Evolutionary conservation across 2,888 invertebrate species (phyloP).

Genomic region (Amphiduros pacificus): DNA sequence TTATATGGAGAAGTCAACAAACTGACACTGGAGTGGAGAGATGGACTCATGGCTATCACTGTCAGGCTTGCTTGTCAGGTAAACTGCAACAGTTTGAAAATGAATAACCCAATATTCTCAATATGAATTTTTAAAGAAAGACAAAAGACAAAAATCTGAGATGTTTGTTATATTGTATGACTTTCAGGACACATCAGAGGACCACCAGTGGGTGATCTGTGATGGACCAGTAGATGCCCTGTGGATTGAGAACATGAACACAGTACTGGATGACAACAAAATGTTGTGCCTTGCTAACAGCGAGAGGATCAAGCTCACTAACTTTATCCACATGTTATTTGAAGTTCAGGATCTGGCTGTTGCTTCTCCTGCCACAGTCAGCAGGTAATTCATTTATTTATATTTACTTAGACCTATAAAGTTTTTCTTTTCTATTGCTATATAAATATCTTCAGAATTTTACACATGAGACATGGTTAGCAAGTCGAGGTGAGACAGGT

Average conservation of each 20-base stretch:
- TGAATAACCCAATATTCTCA: no score
- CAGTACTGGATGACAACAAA: conserved; percentile 89
- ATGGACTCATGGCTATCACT: conserved; percentile 78
- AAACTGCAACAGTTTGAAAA: no score
- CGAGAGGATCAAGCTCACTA: conserved; percentile 84
- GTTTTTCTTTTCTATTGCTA: no score
- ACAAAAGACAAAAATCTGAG: no score
- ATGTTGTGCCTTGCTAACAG: conserved; percentile 90
- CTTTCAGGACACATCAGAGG: conserved; percentile 55
- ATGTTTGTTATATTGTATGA: no score
- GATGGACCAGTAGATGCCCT: conserved; percentile 89
- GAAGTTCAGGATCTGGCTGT: conserved; percentile 77
- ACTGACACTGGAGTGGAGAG: conserved; percentile 86
- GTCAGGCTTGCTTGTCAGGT: conserved; percentile 61
- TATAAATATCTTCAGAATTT: no score
- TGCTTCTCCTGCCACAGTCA: conserved; percentile 89
- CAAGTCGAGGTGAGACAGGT: no score
- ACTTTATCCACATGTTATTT: conserved; percentile 87
- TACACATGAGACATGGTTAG: no score
- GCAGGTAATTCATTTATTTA: conserved; percentile 66
- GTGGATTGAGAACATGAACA: conserved; percentile 94
- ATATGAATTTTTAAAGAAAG: no score
- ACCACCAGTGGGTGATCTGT: conserved; percentile 89
- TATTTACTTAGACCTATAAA: no score
- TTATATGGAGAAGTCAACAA: conserved; percentile 84